A percentile compares a stretch with the other conserved stretches of the same genome.
These are phyloP conservation scores for Lagenorhynchus albirostris DNA, from an alignment of 2,113 vertebrate genomes.

Conservation along the genomic window DNA sequence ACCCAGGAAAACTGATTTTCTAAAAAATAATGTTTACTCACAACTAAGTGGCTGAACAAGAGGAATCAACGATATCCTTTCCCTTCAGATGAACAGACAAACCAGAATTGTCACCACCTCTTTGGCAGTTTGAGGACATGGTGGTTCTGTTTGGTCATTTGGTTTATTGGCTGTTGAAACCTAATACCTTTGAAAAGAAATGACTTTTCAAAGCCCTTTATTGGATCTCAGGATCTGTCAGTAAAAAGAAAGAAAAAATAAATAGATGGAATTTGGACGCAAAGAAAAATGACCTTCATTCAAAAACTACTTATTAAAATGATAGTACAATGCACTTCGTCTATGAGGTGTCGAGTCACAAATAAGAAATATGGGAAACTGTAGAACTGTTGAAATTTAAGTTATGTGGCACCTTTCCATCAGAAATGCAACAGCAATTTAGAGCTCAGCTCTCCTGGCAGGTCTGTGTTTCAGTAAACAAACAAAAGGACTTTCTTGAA, in stretches of 20 bases:
- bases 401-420: conserved; percentile 58
- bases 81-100: background rate
- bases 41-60: conserved; percentile 50
- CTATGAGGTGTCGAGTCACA: conserved; percentile 36
- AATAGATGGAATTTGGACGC: conserved; percentile 36
- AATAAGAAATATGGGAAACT: conserved; percentile 46
- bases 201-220: conserved; percentile 33
- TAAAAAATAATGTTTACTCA: conserved; percentile 55
- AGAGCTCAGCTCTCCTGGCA: conserved; percentile 2
- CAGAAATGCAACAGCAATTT: conserved; percentile 61
- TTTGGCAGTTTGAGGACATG: background rate
- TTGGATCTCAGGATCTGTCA: conserved; percentile 18
- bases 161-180: conserved; percentile 37
- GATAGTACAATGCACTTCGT: conserved; percentile 14
- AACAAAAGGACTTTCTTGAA: conserved; percentile 41
- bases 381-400: conserved; percentile 45
- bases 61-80: background rate
- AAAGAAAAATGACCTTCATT: conserved; percentile 51
- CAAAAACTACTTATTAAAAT: conserved; percentile 68
- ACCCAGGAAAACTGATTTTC: conserved; percentile 63
- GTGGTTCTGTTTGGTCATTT: background rate
- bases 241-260: conserved; percentile 17
- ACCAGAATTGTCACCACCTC: background rate
- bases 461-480: conserved; percentile 53
- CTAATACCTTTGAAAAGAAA: conserved; percentile 47